Conservation (phyloP, 2,888 invertebrate species). For the Nematopogon swammerdamellus region DNA sequence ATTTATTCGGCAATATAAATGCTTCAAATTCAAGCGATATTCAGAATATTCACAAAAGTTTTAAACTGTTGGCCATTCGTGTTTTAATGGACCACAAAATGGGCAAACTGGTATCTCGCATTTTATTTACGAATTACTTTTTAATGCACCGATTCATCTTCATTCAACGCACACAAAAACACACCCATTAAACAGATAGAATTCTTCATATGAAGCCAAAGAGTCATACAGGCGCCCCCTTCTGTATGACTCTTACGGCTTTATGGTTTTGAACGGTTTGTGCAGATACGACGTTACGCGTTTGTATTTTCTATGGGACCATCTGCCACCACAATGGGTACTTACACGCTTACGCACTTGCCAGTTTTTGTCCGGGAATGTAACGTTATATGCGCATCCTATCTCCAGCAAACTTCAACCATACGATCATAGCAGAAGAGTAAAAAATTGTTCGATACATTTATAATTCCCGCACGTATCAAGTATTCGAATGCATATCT, state of each 20-base stretch:
- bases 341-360: conserved; percentile 42
- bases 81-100: neutral
- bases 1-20: too few species aligned
- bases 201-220: neutral
- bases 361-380: neutral
- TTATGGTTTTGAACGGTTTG: neutral
- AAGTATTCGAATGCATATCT: too few species aligned
- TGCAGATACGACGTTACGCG: neutral
- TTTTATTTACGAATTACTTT: conserved; percentile 20
- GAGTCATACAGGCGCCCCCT: neutral
- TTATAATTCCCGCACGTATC: too few species aligned
- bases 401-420: neutral
- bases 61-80: too few species aligned
- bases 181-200: conserved; percentile 15
- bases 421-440: neutral
- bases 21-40: too few species aligned
- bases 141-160: conserved; percentile 22
- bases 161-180: conserved; percentile 17
- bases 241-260: neutral
- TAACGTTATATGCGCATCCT: too few species aligned
- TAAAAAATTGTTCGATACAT: neutral
- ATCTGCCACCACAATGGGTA: conserved; percentile 52
- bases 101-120: conserved; percentile 5
- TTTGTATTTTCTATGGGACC: conserved; percentile 19
- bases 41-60: too few species aligned